A percentile compares a stretch with the other conserved stretches of the same genome.
Conservation (phyloP, 2,113 vertebrate genomes). For the Pristiophorus japonicus region DNA sequence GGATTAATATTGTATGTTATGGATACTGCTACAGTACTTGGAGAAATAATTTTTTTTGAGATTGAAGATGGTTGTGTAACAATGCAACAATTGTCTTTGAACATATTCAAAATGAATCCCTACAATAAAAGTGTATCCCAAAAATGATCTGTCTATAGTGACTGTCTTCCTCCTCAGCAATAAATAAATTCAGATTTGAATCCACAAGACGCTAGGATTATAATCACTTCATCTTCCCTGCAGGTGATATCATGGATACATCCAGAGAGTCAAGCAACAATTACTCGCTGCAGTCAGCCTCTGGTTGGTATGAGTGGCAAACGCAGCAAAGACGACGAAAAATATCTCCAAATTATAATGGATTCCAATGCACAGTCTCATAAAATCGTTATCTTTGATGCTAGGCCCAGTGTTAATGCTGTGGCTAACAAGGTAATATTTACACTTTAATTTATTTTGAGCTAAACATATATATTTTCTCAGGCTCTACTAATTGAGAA, state of each 20-base stretch:
- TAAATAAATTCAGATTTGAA: not conserved
- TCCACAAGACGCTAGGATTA: not conserved
- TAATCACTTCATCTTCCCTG: not conserved
- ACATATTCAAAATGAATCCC: not conserved
- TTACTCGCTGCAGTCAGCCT: slow-evolving; percentile 89
- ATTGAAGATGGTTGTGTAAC: not conserved
- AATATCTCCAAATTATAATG: slow-evolving; percentile 92
- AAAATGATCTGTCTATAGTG: not conserved
- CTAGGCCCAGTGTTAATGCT: slow-evolving; percentile 86
- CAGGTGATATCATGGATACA: slow-evolving; percentile 97
- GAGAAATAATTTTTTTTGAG: not conserved
- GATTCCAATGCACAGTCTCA: slow-evolving; percentile 96
- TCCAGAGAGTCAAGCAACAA: slow-evolving; percentile 89
- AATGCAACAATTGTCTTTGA: not conserved
- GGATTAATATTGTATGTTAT: not conserved
- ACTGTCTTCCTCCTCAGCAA: not conserved
- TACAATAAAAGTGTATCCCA: not conserved
- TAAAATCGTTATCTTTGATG: slow-evolving; percentile 96
- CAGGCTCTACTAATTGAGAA: not conserved
- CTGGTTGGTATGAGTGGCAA: slow-evolving; percentile 89
- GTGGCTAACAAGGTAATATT: slow-evolving; percentile 83
- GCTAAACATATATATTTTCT: not conserved
- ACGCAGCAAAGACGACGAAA: slow-evolving; percentile 91
- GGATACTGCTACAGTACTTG: not conserved
- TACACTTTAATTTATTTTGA: not conserved